Evolutionary conservation across 2,888 invertebrate genomes (phyloP).

Genomic region (Clistopyga incitator): DNA sequence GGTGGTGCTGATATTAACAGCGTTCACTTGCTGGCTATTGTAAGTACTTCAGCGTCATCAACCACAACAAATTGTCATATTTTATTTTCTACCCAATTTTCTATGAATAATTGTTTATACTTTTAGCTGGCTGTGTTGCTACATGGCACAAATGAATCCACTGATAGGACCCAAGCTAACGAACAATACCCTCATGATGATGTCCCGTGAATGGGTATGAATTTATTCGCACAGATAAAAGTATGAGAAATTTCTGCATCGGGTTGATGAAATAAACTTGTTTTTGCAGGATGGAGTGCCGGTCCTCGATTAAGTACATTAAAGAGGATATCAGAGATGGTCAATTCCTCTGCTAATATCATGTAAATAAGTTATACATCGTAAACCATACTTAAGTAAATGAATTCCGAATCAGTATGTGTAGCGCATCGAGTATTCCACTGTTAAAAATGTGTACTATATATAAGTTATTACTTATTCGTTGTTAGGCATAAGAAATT

Average conservation of each 20-base stretch:
- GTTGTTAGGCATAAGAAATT: slow-evolving; percentile 20
- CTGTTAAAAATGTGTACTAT: slow-evolving; percentile 43
- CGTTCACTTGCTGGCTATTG: slow-evolving; percentile 96
- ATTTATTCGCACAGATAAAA: not conserved
- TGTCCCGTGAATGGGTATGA: slow-evolving; percentile 92
- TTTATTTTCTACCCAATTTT: slow-evolving; percentile 17
- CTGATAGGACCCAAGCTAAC: slow-evolving; percentile 93
- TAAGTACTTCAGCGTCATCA: slow-evolving; percentile 86
- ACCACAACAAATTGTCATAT: slow-evolving; percentile 21
- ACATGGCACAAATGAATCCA: slow-evolving; percentile 97
- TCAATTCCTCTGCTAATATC: slow-evolving; percentile 34
- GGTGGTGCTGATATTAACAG: slow-evolving; percentile 93
- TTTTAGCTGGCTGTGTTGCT: slow-evolving; percentile 94
- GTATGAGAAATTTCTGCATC: not conserved
- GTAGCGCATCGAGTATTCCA: slow-evolving; percentile 53
- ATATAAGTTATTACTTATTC: slow-evolving; percentile 43
- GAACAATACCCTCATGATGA: slow-evolving; percentile 89
- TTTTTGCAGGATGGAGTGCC: slow-evolving; percentile 52
- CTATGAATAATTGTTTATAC: slow-evolving; percentile 39
- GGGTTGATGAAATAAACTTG: not conserved
- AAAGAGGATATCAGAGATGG: not conserved
- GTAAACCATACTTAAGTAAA: slow-evolving; percentile 37
- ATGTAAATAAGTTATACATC: slow-evolving; percentile 63
- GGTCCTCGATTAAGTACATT: slow-evolving; percentile 19
- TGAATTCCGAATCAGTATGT: slow-evolving; percentile 48